Evolutionary conservation across 2,113 vertebrate species (phyloP), one percentile per base, ranked within the genome.

Genomic region (Machaerirhynchus nigripectus): DNA sequence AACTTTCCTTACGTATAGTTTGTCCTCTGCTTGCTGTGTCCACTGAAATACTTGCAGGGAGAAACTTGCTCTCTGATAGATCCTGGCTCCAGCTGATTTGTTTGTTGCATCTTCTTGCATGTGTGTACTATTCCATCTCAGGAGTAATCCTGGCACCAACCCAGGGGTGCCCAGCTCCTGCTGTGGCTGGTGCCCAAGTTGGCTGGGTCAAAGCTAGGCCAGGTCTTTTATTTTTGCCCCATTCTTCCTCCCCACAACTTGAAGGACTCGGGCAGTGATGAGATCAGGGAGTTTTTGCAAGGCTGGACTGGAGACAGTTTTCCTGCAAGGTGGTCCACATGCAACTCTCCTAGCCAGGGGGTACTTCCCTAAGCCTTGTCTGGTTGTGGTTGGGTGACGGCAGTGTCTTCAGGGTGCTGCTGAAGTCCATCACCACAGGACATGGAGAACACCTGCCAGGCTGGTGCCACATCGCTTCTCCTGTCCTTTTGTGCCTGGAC

Each of bases 391-490:
- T 30, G 73, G n/a, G 42, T 47, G 19, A 89, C 47, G 27, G 50
- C n/a, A 39, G 39, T 4, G 1, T 77, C 6, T 7, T 53, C 40
- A 31, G 6, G 26, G 15, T 50, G 44, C 30, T 68, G 35, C 59
- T 87, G 49, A 84, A 55, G 39, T 73, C 35, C 4, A 0, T 17
- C 40, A 65, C 8, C 35, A 13, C 40, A 35, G 56, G 30, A 37
- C 40, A 28, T 9, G 1, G 1, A 22, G 40, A 33, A 7, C 26
- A 53, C 39, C 31, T 0, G 0, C 16, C n/a, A 59, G 42, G 18
- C 42, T 70, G 44, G 11, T 90, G 70, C 10, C 46, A 33, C 18
- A 10, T 53, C 1, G 0, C 21, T 67, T 24, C 68, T 84, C 31
- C 3, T 79, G 77, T 27, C 20, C 20, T 37, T 68, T 73, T 53